Base-by-base conservation (phyloP, 2,113 vertebrate species). In the Megatriorchis doriae region DNA sequence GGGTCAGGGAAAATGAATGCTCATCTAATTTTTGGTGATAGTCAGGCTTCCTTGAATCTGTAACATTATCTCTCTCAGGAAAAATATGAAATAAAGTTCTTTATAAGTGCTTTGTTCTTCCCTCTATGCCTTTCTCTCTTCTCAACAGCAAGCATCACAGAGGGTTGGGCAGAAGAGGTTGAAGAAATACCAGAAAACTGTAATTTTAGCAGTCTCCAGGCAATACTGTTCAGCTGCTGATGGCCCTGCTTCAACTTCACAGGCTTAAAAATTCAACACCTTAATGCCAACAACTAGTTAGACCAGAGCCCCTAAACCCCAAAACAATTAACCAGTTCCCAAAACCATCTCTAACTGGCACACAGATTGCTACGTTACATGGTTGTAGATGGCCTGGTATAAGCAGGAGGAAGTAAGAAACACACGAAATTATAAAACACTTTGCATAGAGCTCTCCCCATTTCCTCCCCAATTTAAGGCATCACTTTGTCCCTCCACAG, bases 361-460 rank as follows among this genome's bases (percentile, higher is more conserved):
- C 32, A 62, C 2, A 34, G 36, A 48, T 17, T 85, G 36, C 42
- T 88, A 22, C 0, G 0, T 27, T 42, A 26, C 11, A 2, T 15
- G 25, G 43, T 13, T 79, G 38, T 75, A 77, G 29, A 43, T 17
- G 59, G 53, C n/a, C n/a, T 65, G 65, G 21, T 61, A 82, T 31
- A 21, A 78, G 5, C 34, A 67, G 8, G 10, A 80, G 29, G 23
- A 55, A 71, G 29, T 34, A 83, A 56, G 31, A 38, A 80, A 83
- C 62, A 89, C 27, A 2, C 26, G 20, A 65, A 93, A 66, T 31
- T 14, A 55, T 40, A 63, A 71, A 85, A 9, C 0, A 0, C 13
- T 84, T 59, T 70, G 56, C 56, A 87, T 31, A 50, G 23, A 87
- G 36, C 17, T 83, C 26, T 71, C 38, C 13, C 27, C 4, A 16